Percentiles rank a stretch among this genome's conserved stretches.
These are phyloP conservation scores for Phaenicophaeus curvirostris DNA, from an alignment of 2,797 vertebrate genomes.

Conservation along the genomic window DNA sequence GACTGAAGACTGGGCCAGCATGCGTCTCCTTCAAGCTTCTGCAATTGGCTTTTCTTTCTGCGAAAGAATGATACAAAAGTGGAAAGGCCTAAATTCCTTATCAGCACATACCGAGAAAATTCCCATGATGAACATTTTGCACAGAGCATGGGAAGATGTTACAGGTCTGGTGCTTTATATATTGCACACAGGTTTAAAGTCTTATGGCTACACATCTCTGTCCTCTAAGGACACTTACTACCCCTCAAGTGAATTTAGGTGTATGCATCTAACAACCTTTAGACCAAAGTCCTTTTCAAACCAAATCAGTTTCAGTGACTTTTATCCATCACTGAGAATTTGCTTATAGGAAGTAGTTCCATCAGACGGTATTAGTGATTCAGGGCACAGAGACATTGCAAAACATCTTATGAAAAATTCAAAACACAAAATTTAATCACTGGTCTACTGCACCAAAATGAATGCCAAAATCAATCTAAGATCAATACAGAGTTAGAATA, in stretches of 20 bases:
- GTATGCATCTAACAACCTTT: not conserved
- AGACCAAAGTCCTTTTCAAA: not conserved
- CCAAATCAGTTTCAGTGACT: not conserved
- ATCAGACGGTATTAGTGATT: not conserved
- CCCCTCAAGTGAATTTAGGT: not conserved
- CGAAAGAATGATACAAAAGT: not conserved
- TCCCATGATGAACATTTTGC: not conserved
- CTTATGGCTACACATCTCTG: not conserved
- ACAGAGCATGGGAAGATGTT: not conserved
- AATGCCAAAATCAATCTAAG: constrained; percentile 18
- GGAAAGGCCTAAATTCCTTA: not conserved
- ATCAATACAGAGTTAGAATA: constrained; percentile 40
- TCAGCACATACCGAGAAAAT: not conserved
- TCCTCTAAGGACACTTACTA: not conserved
- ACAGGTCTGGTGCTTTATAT: not conserved
- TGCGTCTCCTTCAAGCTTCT: not conserved
- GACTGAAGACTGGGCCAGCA: not conserved
- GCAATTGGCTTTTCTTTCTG: not conserved
- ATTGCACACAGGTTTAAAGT: not conserved
- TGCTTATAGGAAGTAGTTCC: not conserved
- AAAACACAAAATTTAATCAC: constrained; percentile 11
- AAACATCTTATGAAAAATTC: not conserved
- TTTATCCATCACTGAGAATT: not conserved
- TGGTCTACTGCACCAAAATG: not conserved
- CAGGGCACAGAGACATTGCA: not conserved